Conservation (phyloP, 2,888 invertebrate species). For the Plebejus melissa region DNA sequence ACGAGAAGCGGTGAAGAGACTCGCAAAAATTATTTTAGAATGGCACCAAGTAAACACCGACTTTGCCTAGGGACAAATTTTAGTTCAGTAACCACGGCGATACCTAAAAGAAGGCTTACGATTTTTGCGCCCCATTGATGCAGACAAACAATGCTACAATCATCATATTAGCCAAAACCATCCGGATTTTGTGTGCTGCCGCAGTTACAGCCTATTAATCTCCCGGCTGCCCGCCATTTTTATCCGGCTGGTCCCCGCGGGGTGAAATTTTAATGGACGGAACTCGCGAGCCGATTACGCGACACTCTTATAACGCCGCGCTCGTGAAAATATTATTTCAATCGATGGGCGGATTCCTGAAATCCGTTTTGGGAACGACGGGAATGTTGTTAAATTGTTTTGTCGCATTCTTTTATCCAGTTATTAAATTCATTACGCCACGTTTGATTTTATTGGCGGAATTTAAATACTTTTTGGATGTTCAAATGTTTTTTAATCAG, state of each 20-base stretch:
- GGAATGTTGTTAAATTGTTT: slow-evolving; percentile 3
- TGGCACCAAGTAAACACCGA: too few relatives aligned
- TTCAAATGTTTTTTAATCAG: neutral
- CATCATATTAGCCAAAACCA: neutral
- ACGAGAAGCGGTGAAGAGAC: too few relatives aligned
- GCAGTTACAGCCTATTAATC: neutral
- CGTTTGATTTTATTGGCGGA: neutral
- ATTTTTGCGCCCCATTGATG: neutral
- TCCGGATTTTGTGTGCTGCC: neutral
- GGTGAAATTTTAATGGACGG: neutral
- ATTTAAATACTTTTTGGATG: neutral
- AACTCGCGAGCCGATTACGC: neutral
- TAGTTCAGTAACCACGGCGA: too few relatives aligned
- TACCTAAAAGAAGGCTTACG: neutral
- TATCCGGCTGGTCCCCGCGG: neutral
- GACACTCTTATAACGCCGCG: neutral
- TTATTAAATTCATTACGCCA: neutral
- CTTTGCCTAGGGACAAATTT: too few relatives aligned
- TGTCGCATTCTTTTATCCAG: neutral
- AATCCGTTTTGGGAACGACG: neutral
- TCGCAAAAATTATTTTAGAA: too few relatives aligned
- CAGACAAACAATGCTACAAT: too few relatives aligned
- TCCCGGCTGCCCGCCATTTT: neutral
- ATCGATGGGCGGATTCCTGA: slow-evolving; percentile 7
- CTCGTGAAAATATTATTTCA: slow-evolving; percentile 8